These are phyloP conservation scores for Sisyra terminalis DNA, from an alignment of 2,888 invertebrate species.

Conservation along the genomic window DNA sequence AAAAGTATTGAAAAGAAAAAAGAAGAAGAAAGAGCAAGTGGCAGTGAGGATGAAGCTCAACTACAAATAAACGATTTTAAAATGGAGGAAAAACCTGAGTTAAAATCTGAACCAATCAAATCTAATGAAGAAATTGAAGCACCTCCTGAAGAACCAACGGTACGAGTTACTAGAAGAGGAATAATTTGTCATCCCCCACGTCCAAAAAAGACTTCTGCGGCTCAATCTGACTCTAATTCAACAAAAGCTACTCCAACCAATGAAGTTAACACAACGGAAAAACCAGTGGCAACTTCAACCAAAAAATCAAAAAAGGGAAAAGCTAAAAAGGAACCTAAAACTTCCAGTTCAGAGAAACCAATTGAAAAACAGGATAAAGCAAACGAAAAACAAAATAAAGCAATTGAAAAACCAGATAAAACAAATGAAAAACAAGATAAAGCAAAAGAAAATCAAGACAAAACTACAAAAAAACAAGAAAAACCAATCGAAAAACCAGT, in stretches of 20 bases:
- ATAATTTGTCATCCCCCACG: slow-evolving; percentile 9
- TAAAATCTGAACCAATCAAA: slow-evolving; percentile 31
- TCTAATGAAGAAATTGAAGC: slow-evolving; percentile 26
- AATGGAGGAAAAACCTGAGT: slow-evolving; percentile 21
- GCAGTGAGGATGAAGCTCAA: slow-evolving; percentile 11
- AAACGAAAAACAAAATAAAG: background rate
- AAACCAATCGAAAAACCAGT: background rate
- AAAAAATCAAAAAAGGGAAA: background rate
- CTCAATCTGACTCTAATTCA: slow-evolving; percentile 15
- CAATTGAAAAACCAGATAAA: background rate
- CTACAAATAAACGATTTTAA: slow-evolving; percentile 19
- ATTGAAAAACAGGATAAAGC: background rate
- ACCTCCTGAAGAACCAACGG: slow-evolving; percentile 14
- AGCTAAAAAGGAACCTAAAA: background rate
- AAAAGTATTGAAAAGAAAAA: slow-evolving; percentile 3
- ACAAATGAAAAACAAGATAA: background rate
- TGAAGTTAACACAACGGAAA: background rate
- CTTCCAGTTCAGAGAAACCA: background rate
- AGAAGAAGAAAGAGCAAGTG: slow-evolving; percentile 9
- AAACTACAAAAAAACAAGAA: background rate
- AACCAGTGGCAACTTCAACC: background rate
- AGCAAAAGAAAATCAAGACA: background rate
- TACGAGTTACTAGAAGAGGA: slow-evolving; percentile 11
- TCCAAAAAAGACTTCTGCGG: slow-evolving; percentile 10
- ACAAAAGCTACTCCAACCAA: slow-evolving; percentile 11